Base-by-base conservation (phyloP, 2,888 invertebrate species). In the Drosophila mimetica region DNA sequence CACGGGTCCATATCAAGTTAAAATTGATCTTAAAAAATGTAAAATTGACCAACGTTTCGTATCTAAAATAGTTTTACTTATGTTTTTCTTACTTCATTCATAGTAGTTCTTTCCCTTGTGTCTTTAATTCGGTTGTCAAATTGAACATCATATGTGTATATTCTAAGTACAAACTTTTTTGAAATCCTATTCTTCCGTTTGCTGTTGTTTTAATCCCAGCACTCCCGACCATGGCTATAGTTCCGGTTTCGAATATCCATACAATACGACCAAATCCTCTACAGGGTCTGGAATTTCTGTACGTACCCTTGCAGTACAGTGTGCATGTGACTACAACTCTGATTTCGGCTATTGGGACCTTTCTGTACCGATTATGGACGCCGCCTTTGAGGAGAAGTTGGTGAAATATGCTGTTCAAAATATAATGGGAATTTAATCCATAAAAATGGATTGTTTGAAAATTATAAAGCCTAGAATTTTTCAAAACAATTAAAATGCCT, bases 351-450 rank as follows among this genome's bases (percentile, higher is more conserved):
- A 50, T 65, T 37, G 58, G 58, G 11, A 32, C n/a, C 14, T 41
- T 72, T 8, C 20, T 70, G 7, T 44, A 47, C 36, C 46, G 73
- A 37, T 41, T 72, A 4, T 37, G 73, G 73, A 37, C 44, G 16
- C 71, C 73, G 9, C 58, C 73, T 1, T 28, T 71, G 22, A 50
- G 64, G 9, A 65, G 58, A 32, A 14, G 54, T 18, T 42, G 25
- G 14, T 28, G 6, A 39, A 9, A 16, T n/a, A 7, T 7, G n/a
- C n/a, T n/a, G n/a, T n/a, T n/a, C n/a, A n/a, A n/a, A n/a, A n/a
- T n/a, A n/a, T n/a, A n/a, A n/a, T 36, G 3, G 7, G n/a, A 14
- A n/a, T 36, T 36, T 28, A 2, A 9, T 28, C 28, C 2, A 9
- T 9, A 28, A 9, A 28, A 2, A 7, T 25, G 25, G 6, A 7